Evolutionary conservation across 2,888 invertebrate genomes (phyloP), one percentile per base, ranked within the genome.

Genomic region (Rhagonycha lutea): DNA sequence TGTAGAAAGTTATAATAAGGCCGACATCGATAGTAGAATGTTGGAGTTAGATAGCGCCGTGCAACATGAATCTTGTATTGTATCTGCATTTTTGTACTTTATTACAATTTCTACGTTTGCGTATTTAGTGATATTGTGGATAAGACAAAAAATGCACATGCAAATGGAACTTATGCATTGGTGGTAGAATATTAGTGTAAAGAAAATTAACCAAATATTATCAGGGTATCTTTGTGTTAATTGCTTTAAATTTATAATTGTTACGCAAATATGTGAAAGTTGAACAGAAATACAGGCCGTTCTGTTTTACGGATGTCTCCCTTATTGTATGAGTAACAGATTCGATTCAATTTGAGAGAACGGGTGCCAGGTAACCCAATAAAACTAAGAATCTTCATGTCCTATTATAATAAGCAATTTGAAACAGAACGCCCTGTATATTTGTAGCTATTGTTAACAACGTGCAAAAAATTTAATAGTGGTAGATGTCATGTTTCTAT

Each of bases 11-110:
- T 86, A 84, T 78, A 85, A 86, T 72, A 82, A 78, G 71, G 81
- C 83, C 18, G 77, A 78, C 61, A 78, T 80, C 61, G 77, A 80
- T 73, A 79, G 78, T 74, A 77, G 80, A 79, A 80, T 80, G 74
- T 79, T 69, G 73, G 81, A 75, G 71, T 78, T 79, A 78, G 77
- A 72, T 61, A 77, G 70, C 47, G 77, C 74, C 61, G 70, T 72
- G 72, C 77, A 79, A 73, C 87, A 87, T 79, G 86, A 86, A 78
- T 82, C 87, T n/a, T 88, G 88, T 80, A 81, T 88, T 70, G 80
- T 88, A 73, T 86, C 87, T 26, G 87, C 88, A 62, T 87, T 88
- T 80, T 82, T 88, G 74, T 88, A 88, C 81, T 88, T 88, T 80
- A 84, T 87, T 75, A 88, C 88, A 69, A 86, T 88, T 76, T 87